These are phyloP conservation scores for Papilio protenor DNA, from an alignment of 2,888 invertebrate species.

Conservation along the genomic window DNA sequence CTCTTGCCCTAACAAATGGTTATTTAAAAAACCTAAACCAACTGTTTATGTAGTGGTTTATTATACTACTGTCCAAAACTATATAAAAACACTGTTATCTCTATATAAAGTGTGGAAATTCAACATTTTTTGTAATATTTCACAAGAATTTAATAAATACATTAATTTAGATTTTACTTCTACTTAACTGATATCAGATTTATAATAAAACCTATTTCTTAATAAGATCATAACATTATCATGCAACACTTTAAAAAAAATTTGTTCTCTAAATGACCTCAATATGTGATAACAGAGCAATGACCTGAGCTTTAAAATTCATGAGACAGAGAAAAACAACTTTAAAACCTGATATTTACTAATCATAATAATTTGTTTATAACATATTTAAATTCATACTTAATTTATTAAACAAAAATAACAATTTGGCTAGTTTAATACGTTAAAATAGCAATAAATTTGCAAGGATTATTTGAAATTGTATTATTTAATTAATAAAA, in stretches of 20 bases:
- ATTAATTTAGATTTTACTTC: not conserved
- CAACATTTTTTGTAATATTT: too few species aligned
- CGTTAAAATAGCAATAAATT: not conserved
- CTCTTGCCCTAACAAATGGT: too few species aligned
- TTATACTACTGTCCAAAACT: too few species aligned
- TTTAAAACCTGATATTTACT: not conserved
- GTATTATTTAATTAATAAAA: slow-evolving; percentile 9
- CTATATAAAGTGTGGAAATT: too few species aligned
- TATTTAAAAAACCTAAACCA: too few species aligned
- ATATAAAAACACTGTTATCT: too few species aligned
- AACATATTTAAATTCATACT: not conserved
- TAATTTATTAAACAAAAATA: not conserved
- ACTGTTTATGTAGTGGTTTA: too few species aligned
- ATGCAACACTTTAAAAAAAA: slow-evolving; percentile 15
- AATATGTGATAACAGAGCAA: slow-evolving; percentile 40
- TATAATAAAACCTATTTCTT: not conserved
- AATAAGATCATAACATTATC: not conserved
- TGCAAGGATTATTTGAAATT: not conserved
- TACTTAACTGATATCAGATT: not conserved
- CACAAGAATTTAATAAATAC: too few species aligned
- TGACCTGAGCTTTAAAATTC: slow-evolving; percentile 35
- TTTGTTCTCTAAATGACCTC: slow-evolving; percentile 39
- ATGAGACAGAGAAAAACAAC: slow-evolving; percentile 8
- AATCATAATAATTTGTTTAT: not conserved
- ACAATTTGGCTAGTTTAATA: not conserved